Conservation (phyloP, 1,140 invertebrate genomes). For the Probaryconus sp. region DNA sequence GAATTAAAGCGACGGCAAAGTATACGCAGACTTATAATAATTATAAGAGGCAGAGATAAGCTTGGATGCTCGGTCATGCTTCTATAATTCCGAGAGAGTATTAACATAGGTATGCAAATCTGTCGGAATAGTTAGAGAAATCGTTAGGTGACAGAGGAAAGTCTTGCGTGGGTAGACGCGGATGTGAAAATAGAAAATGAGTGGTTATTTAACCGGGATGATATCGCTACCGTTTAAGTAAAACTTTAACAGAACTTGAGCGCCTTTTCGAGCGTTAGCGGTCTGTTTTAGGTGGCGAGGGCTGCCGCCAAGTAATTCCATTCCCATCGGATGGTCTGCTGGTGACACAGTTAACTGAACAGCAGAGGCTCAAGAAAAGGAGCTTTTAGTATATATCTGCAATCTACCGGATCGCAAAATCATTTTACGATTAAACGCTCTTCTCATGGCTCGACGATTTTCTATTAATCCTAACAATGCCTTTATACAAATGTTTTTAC, state of each 20-base stretch:
- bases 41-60: slow-evolving; percentile 64
- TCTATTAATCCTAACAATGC: slow-evolving; percentile 56
- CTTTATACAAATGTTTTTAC: slow-evolving; percentile 31
- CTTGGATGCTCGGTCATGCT: slow-evolving; percentile 62
- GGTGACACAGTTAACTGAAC: slow-evolving; percentile 60
- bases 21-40: slow-evolving; percentile 63
- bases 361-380: slow-evolving; percentile 47
- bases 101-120: slow-evolving; percentile 69
- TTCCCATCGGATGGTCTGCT: slow-evolving; percentile 60
- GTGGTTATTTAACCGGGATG: slow-evolving; percentile 70
- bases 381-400: slow-evolving; percentile 47
- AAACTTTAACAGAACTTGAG: slow-evolving; percentile 71
- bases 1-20: slow-evolving; percentile 60
- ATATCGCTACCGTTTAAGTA: slow-evolving; percentile 67
- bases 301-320: slow-evolving; percentile 51
- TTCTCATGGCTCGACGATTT: slow-evolving; percentile 46
- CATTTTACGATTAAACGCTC: slow-evolving; percentile 61
- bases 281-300: slow-evolving; percentile 56
- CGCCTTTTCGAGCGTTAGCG: slow-evolving; percentile 62
- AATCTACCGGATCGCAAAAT: slow-evolving; percentile 55
- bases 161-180: slow-evolving; percentile 25
- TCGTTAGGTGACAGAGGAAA: slow-evolving; percentile 42
- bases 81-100: slow-evolving; percentile 62
- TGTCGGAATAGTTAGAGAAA: slow-evolving; percentile 56
- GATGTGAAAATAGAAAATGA: slow-evolving; percentile 64